These are phyloP conservation scores for Onthophagus taurus DNA, from an alignment of 1,140 invertebrate genomes.

Conservation along the genomic window DNA sequence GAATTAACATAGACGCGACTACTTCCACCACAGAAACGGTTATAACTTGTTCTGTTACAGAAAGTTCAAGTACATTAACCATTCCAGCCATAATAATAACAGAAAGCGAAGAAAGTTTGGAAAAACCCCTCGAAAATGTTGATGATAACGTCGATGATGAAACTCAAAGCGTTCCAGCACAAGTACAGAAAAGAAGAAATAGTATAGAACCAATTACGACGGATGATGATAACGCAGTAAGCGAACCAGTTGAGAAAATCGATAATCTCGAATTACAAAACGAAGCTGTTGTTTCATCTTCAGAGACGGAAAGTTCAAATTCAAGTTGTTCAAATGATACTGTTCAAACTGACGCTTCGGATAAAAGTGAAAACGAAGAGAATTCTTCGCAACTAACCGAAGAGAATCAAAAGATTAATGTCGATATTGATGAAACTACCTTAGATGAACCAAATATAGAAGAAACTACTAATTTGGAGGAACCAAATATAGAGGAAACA, in stretches of 20 bases:
- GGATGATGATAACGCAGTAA: background rate
- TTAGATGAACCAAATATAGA: background rate
- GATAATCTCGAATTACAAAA: too few relatives aligned
- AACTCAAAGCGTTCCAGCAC: conserved; percentile 27
- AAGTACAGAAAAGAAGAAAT: conserved; percentile 27
- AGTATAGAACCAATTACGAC: conserved; percentile 35
- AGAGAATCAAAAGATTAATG: too few relatives aligned
- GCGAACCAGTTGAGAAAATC: too few relatives aligned
- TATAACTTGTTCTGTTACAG: conserved; percentile 19
- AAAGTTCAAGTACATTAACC: conserved; percentile 23
- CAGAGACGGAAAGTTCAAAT: background rate
- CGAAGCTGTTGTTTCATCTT: too few relatives aligned
- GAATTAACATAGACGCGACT: conserved; percentile 1
- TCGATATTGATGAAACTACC: background rate
- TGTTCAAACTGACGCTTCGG: conserved; percentile 14
- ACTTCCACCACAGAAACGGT: conserved; percentile 18
- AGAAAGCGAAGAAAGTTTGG: conserved; percentile 15
- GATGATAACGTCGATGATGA: conserved; percentile 23
- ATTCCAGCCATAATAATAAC: conserved; percentile 22
- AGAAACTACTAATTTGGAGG: background rate
- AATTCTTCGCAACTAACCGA: background rate
- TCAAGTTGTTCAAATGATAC: conserved; percentile 21
- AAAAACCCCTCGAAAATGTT: conserved; percentile 12
- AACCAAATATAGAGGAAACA: background rate
- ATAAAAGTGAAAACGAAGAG: background rate